Evolutionary conservation across 2,113 vertebrate species (phyloP), one percentile per base, ranked within the genome.

Genomic region (Condylura cristata): DNA sequence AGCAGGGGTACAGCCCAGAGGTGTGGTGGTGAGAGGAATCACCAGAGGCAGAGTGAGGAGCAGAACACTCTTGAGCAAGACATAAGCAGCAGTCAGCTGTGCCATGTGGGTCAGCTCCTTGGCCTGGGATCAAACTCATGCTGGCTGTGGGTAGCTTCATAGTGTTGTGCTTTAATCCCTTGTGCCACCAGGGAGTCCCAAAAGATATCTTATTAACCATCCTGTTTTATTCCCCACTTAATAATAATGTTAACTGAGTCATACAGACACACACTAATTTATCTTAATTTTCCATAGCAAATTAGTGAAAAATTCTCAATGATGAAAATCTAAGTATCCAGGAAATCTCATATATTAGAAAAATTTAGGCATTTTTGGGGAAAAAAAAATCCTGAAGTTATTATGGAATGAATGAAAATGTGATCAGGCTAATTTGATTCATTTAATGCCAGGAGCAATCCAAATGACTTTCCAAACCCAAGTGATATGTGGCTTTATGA

Each of bases 321-420:
- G 89, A 76, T 3, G 26, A 37, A 60, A 22, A 14, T 30, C 44
- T 75, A 70, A 66, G 16, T 78, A 72, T 90, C 46, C 3, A 66
- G 39, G 37, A 53, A 83, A 72, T 85, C 10, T 85, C 10, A 76
- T 39, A 18, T 93, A 83, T 79, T 95, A 91, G 61, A 66, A 95
- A 97, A 93, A 96, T 93, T n/a, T 93, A 94, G n/a, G 4, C 30
- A 28, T 61, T 94, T 94, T 91, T 84, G 20, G 58, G 51, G 53
- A 24, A 39, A 28, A 63, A 91, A 86, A 5, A 95, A 65, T 53
- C 10, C 13, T 89, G 65, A 93, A 90, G 48, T 78, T 58, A 39
- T 92, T 61, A 3, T 58, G 53, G 28, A 65, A 30, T 86, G 28
- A 92, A 89, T 34, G 70, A 63, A 1, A 89, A 82, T 48, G 34